phyloP scores from a whole-genome alignment of 2,113 vertebrate genomes.

The Cyanoramphus novaezelandiae region DNA sequence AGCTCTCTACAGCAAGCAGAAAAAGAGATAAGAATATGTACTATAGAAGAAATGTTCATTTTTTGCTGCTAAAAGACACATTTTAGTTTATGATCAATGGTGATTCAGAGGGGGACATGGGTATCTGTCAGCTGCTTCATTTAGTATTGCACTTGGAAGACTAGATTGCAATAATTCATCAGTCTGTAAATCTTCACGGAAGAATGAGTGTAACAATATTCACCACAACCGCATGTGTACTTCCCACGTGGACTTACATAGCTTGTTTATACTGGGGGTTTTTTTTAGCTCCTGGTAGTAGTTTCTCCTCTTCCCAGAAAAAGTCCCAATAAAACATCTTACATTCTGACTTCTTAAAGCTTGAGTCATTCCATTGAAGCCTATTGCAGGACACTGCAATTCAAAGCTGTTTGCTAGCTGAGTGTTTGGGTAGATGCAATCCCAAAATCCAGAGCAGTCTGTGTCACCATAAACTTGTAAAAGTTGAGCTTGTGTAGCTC shows the following conservation, averaged over 20 bases:
- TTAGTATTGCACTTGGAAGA: neutral
- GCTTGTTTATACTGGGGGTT: neutral
- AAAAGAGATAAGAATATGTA: neutral
- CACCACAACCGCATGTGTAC: neutral
- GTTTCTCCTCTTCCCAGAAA: neutral
- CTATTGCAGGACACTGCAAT: neutral
- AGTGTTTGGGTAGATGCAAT: neutral
- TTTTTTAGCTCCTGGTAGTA: neutral
- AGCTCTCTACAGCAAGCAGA: neutral
- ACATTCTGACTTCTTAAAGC: neutral
- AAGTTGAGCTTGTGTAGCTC: neutral
- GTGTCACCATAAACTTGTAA: neutral
- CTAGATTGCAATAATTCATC: neutral
- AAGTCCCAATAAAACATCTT: neutral
- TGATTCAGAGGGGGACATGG: neutral
- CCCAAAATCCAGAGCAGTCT: neutral
- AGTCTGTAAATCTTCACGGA: neutral
- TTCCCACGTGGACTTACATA: neutral
- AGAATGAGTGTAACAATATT: neutral
- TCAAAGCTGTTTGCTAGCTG: neutral
- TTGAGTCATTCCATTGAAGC: neutral
- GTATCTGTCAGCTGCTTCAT: neutral
- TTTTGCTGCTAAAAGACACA: neutral
- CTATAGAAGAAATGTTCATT: neutral
- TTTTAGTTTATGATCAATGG: neutral